A percentile compares a stretch with the other conserved stretches of the same genome.
Evolutionary conservation across 1,140 invertebrate genomes (phyloP).

Genomic region (Pachyrhynchus sulphureomaculatus): DNA sequence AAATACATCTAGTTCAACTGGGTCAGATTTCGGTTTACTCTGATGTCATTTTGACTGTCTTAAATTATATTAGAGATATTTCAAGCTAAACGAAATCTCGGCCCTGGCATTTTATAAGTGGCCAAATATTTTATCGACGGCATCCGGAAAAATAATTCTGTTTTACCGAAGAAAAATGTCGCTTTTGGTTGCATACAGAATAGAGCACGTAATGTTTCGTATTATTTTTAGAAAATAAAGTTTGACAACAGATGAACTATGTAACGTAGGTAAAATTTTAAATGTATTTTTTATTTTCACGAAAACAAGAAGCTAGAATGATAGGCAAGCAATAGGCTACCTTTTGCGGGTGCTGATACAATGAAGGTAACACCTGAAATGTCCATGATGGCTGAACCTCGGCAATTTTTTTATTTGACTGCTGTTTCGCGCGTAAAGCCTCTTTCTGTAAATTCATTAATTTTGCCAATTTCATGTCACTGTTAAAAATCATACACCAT

Average conservation of each 20-base stretch:
- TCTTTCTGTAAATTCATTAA: conserved; percentile 57
- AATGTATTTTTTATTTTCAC: conserved; percentile 12
- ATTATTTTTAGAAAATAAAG: too few species aligned
- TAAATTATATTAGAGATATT: too few species aligned
- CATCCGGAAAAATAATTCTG: too few species aligned
- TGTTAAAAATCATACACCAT: background rate
- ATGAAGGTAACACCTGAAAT: conserved; percentile 78
- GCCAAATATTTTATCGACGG: too few species aligned
- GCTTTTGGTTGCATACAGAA: conserved; percentile 19
- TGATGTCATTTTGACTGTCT: too few species aligned
- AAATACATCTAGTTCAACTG: too few species aligned
- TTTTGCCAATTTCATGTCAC: conserved; percentile 14
- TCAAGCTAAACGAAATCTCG: too few species aligned
- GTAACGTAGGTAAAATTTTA: conserved; percentile 11
- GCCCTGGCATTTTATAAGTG: too few species aligned
- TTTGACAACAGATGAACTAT: too few species aligned
- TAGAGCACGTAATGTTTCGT: too few species aligned
- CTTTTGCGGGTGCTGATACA: conserved; percentile 83
- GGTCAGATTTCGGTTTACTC: too few species aligned
- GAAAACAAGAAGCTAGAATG: conserved; percentile 24
- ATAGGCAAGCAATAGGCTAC: conserved; percentile 56
- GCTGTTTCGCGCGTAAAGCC: conserved; percentile 58
- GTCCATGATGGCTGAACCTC: conserved; percentile 69
- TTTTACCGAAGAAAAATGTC: too few species aligned
- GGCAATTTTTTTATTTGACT: conserved; percentile 53